Evolutionary conservation across 2,888 invertebrate species (phyloP).

Genomic region (Galeopsomyia nigrocyanea): DNA sequence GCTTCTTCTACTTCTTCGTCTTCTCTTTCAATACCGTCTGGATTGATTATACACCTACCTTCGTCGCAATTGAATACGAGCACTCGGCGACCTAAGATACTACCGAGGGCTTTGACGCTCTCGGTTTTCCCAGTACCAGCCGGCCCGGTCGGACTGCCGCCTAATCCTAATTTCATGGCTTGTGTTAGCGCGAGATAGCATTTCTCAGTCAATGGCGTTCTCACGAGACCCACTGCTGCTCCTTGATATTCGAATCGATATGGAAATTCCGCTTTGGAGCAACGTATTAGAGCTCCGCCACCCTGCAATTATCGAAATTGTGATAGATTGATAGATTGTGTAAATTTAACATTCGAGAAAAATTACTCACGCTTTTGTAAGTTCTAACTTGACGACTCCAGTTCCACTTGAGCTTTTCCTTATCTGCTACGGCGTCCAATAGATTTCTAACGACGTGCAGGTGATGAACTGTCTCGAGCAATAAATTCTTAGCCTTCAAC

Average conservation of each 20-base stretch:
- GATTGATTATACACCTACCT: conserved; percentile 60
- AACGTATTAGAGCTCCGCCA: conserved; percentile 81
- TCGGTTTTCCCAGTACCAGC: conserved; percentile 99
- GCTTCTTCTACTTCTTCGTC: too few species aligned
- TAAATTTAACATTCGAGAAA: conserved; percentile 33
- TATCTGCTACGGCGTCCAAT: conserved; percentile 68
- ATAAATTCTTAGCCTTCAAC: conserved; percentile 90
- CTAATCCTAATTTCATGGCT: conserved; percentile 94
- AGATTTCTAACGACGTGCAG: conserved; percentile 85
- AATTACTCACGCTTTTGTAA: conserved; percentile 64
- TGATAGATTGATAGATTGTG: conserved; percentile 24
- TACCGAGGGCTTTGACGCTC: conserved; percentile 95
- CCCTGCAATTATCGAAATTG: conserved; percentile 48
- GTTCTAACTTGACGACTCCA: conserved; percentile 95
- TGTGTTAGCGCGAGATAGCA: conserved; percentile 98
- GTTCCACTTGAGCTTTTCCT: conserved; percentile 75
- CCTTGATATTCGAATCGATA: conserved; percentile 99
- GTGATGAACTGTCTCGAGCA: conserved; percentile 95
- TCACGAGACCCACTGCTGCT: conserved; percentile 93
- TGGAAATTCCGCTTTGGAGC: conserved; percentile 94
- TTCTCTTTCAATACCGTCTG: not conserved
- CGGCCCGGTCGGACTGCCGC: conserved; percentile 99
- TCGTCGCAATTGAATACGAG: conserved; percentile 98
- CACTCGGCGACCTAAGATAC: conserved; percentile 92
- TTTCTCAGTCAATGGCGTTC: conserved; percentile 96